phyloP scores from a whole-genome alignment of 1,140 invertebrate species.

The Orussus abietinus region DNA sequence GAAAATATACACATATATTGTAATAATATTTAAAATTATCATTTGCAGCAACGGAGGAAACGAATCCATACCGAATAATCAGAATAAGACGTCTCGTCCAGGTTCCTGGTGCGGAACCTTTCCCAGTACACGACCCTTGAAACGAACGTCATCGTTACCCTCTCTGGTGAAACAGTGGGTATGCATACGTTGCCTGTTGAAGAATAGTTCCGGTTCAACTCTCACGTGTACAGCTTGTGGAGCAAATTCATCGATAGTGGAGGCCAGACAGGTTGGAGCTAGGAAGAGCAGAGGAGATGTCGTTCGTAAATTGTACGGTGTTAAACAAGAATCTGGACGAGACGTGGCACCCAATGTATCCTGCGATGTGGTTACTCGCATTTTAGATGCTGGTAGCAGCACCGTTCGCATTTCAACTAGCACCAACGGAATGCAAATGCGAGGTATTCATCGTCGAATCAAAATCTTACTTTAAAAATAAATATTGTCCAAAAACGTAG shows the following conservation, averaged over 20 bases:
- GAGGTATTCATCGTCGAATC: too few species aligned
- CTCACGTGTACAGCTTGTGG: constrained; percentile 46
- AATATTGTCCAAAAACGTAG: too few species aligned
- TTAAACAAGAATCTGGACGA: constrained; percentile 27
- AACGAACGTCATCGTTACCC: constrained; percentile 42
- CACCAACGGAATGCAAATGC: constrained; percentile 23
- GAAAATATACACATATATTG: too few species aligned
- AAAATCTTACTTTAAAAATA: too few species aligned
- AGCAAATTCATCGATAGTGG: constrained; percentile 42
- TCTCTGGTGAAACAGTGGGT: constrained; percentile 46
- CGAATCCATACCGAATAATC: constrained; percentile 22
- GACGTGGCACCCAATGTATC: constrained; percentile 34
- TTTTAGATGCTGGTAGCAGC: constrained; percentile 30
- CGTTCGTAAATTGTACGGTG: constrained; percentile 33
- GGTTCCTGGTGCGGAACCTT: constrained; percentile 37
- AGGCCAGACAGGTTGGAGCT: constrained; percentile 42
- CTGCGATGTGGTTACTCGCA: constrained; percentile 32
- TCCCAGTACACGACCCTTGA: constrained; percentile 20
- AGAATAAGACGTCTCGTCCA: constrained; percentile 29
- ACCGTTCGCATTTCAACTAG: constrained; percentile 29
- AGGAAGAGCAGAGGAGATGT: constrained; percentile 43
- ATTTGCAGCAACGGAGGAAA: constrained; percentile 32
- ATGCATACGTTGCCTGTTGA: constrained; percentile 47
- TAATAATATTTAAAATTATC: too few species aligned
- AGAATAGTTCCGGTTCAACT: constrained; percentile 43